Conservation (phyloP, 2,113 vertebrate species). For the Patagioenas fasciata region DNA sequence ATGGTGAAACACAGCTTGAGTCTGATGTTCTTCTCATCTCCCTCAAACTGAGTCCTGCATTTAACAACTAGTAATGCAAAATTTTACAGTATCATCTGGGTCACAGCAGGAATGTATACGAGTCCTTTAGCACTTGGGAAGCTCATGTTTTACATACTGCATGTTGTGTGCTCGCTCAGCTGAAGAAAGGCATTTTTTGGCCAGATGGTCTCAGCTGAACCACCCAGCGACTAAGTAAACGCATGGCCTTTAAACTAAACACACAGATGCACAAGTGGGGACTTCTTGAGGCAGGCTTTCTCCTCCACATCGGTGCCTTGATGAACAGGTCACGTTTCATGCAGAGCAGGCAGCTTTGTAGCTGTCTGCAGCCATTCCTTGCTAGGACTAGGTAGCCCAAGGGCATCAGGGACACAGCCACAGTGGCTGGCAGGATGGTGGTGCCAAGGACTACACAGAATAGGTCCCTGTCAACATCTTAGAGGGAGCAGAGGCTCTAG, state of each 20-base stretch:
- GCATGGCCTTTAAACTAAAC: neutral
- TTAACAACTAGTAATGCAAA: neutral
- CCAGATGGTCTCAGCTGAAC: neutral
- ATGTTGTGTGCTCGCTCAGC: neutral
- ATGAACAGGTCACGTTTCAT: neutral
- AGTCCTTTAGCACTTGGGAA: neutral
- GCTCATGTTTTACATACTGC: neutral
- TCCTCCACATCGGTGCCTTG: neutral
- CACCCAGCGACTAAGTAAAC: neutral
- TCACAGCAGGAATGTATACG: neutral
- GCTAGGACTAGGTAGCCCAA: neutral
- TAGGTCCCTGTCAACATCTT: rapidly evolving
- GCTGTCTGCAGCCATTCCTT: neutral
- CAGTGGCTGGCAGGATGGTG: rapidly evolving
- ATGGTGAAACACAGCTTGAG: neutral
- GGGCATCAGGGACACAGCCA: neutral
- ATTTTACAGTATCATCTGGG: neutral
- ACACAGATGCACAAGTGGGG: neutral
- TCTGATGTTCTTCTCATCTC: neutral
- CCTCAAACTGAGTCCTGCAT: neutral
- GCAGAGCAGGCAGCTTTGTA: neutral
- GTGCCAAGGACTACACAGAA: neutral
- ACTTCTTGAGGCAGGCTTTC: neutral
- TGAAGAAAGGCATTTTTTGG: neutral
- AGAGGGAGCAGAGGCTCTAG: neutral